These are phyloP conservation scores for Mirounga angustirostris DNA, from an alignment of 2,113 vertebrate genomes.

Conservation along the genomic window DNA sequence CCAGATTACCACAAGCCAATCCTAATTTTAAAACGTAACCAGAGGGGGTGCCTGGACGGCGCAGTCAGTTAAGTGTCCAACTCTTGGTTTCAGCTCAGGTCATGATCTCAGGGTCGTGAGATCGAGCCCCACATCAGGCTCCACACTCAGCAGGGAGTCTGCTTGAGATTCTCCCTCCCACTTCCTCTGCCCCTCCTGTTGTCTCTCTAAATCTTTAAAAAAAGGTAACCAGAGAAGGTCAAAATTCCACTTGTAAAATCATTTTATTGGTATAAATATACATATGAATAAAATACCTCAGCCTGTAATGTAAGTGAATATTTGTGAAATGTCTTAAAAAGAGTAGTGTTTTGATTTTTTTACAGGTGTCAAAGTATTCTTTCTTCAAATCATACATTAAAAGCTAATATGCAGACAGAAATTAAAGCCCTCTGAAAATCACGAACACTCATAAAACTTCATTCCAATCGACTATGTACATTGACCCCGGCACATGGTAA, in stretches of 20 bases:
- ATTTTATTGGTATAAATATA: constrained; percentile 97
- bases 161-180: no score
- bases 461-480: constrained; percentile 87
- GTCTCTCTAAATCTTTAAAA: no score
- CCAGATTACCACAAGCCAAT: not conserved
- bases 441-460: constrained; percentile 87
- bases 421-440: constrained; percentile 84
- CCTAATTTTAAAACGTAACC: not conserved
- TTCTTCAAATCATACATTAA: constrained; percentile 86
- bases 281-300: constrained; percentile 92
- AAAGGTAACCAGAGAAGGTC: not conserved
- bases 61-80: no score
- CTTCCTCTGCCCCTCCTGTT: no score
- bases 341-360: constrained; percentile 83
- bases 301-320: constrained; percentile 87
- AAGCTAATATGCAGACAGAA: constrained; percentile 88
- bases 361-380: constrained; percentile 85
- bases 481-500: constrained; percentile 76
- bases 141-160: no score
- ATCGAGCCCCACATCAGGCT: no score
- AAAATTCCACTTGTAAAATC: constrained; percentile 91
- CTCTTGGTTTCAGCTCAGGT: no score
- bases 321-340: constrained; percentile 87
- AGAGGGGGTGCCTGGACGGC: not conserved
- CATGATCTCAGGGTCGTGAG: no score